Conservation (phyloP, 2,888 invertebrate genomes). For the Escarpia spicata region DNA sequence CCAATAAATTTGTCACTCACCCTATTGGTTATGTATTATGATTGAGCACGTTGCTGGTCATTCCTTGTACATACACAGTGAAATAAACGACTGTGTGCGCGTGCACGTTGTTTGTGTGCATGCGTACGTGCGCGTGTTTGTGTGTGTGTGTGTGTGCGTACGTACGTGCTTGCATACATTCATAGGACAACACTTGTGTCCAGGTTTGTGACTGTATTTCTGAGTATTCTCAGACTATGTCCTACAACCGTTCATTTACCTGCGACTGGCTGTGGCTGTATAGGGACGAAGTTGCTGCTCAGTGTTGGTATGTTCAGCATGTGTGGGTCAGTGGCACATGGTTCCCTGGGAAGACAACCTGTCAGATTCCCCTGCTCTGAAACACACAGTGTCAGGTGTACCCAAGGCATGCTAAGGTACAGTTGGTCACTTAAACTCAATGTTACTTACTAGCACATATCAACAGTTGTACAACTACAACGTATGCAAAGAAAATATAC, state of each 20-base stretch:
- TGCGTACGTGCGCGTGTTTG: no score
- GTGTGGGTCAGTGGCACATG: neutral
- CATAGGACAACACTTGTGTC: neutral
- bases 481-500: neutral
- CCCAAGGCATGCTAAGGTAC: neutral
- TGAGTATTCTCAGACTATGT: neutral
- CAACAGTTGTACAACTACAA: no score
- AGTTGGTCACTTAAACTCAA: no score
- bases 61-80: no score
- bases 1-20: no score
- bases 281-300: neutral
- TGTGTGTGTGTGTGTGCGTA: no score
- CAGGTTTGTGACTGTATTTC: neutral
- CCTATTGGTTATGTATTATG: no score
- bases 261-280: neutral
- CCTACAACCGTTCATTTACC: neutral
- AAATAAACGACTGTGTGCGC: no score
- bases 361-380: neutral
- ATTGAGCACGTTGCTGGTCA: no score
- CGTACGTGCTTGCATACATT: no score
- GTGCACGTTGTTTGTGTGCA: no score
- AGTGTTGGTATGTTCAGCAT: neutral
- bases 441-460: no score
- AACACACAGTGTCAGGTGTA: neutral
- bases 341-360: neutral